phyloP scores from a whole-genome alignment of 2,797 vertebrate genomes.

The Lithobates sylvaticus region DNA sequence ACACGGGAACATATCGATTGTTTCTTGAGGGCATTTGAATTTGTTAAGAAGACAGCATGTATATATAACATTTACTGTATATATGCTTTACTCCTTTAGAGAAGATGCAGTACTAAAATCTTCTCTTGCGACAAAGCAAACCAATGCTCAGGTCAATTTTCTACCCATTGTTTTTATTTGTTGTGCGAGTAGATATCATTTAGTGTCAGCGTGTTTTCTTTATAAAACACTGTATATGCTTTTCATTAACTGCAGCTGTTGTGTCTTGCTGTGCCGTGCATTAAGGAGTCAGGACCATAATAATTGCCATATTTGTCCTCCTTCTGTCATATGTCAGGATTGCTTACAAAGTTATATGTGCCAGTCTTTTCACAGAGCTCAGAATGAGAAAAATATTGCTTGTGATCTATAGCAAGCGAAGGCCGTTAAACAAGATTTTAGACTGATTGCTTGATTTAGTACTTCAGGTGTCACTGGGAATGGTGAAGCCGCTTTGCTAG shows the following conservation, averaged over 20 bases:
- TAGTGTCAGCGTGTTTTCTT: constrained; percentile 32
- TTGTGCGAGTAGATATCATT: constrained; percentile 33
- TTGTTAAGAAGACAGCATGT: background rate
- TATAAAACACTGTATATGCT: constrained; percentile 26
- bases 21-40: background rate
- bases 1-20: background rate
- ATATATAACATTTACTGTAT: background rate
- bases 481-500: background rate
- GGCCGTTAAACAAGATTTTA: constrained; percentile 47
- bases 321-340: constrained; percentile 52
- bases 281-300: constrained; percentile 49
- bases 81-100: background rate
- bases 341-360: constrained; percentile 45
- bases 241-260: constrained; percentile 46
- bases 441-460: constrained; percentile 54
- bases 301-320: constrained; percentile 54
- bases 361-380: constrained; percentile 35
- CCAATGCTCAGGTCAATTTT: constrained; percentile 6
- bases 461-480: constrained; percentile 34
- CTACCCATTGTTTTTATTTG: constrained; percentile 31
- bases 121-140: background rate
- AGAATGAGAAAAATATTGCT: constrained; percentile 49
- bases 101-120: background rate
- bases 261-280: constrained; percentile 39
- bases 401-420: constrained; percentile 51